phyloP scores from a whole-genome alignment of 2,888 invertebrate species.

The Drosophila peninsularis region DNA sequence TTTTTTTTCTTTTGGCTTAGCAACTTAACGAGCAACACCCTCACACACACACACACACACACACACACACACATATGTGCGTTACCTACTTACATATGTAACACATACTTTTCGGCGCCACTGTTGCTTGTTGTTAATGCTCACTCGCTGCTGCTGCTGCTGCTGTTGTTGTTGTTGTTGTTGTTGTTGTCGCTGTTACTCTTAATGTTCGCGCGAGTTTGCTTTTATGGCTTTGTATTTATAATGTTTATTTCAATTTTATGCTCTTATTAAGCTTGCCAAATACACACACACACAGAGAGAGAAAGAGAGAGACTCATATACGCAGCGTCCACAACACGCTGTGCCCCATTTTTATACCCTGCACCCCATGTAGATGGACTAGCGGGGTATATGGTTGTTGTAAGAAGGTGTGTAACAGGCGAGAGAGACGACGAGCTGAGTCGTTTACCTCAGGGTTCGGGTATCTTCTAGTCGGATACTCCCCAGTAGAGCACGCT shows the following conservation, averaged over 20 bases:
- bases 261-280: slow-evolving; percentile 69
- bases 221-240: slow-evolving; percentile 76
- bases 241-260: slow-evolving; percentile 79
- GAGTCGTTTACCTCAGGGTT: neutral
- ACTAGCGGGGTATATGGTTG: neutral
- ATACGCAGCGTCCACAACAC: slow-evolving; percentile 17
- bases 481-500: neutral
- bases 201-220: slow-evolving; percentile 52
- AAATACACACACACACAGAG: slow-evolving; percentile 32
- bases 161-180: slow-evolving; percentile 9
- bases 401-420: neutral
- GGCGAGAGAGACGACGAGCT: too few species aligned
- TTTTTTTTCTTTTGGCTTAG: neutral
- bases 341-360: slow-evolving; percentile 30
- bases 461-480: neutral
- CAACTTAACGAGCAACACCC: slow-evolving; percentile 12
- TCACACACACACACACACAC: slow-evolving; percentile 2
- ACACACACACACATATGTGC: neutral
- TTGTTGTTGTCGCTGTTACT: slow-evolving; percentile 32
- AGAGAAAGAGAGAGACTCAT: neutral
- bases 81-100: slow-evolving; percentile 28
- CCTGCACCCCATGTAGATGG: slow-evolving; percentile 5
- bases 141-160: slow-evolving; percentile 12
- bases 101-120: slow-evolving; percentile 44
- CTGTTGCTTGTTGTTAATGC: slow-evolving; percentile 38